Conservation (phyloP, 2,888 invertebrate species). For the Orchesellides sinensis region DNA sequence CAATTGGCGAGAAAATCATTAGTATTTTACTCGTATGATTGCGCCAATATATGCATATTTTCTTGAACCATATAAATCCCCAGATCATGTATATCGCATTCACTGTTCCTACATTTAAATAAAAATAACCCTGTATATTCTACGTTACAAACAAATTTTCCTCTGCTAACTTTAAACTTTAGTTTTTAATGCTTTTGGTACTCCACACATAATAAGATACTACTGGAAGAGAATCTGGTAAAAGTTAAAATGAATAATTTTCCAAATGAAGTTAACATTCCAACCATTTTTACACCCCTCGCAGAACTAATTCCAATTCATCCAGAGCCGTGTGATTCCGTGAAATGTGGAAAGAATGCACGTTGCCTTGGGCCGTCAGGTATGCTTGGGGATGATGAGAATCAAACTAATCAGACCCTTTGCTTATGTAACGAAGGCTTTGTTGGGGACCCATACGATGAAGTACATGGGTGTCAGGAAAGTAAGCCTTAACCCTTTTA, state of each 20-base stretch:
- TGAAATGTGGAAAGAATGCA: conserved; percentile 75
- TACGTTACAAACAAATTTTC: too few relatives aligned
- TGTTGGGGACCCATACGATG: conserved; percentile 75
- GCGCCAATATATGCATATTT: too few relatives aligned
- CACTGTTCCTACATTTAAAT: too few relatives aligned
- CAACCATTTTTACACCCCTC: conserved; percentile 12
- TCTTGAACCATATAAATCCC: too few relatives aligned
- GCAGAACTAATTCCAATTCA: conserved; percentile 71
- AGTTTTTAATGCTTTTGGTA: too few relatives aligned
- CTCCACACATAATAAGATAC: too few relatives aligned
- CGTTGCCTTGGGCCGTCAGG: conserved; percentile 73
- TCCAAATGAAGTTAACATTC: not conserved
- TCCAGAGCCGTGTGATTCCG: conserved; percentile 74
- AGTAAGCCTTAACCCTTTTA: conserved; percentile 52
- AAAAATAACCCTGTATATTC: too few relatives aligned
- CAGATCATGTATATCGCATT: too few relatives aligned
- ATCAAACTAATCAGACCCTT: conserved; percentile 73
- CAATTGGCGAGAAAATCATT: conserved; percentile 34
- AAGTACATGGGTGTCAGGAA: conserved; percentile 71
- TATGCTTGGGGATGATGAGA: conserved; percentile 68
- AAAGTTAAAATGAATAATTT: conserved; percentile 7
- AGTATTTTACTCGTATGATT: too few relatives aligned
- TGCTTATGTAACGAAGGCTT: conserved; percentile 75
- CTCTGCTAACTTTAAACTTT: too few relatives aligned
- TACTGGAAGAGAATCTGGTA: not conserved